Base-by-base conservation (phyloP, 2,113 vertebrate genomes). In the Crypturellus undulatus region DNA sequence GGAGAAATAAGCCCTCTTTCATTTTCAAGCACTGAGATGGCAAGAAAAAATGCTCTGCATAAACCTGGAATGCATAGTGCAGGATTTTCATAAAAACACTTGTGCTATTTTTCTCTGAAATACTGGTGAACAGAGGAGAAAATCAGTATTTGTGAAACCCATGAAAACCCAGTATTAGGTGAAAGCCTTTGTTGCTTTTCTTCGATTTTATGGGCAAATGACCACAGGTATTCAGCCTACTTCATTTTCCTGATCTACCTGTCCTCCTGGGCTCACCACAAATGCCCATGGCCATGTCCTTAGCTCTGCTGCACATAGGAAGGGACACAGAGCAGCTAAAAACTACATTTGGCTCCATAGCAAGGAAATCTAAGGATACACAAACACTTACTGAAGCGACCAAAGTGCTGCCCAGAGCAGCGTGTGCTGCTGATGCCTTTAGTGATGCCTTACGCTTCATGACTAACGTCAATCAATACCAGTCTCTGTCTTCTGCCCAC, bases 401-500 rank as follows among this genome's bases (percentile, higher is more conserved):
- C 36, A 72, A 67, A 69, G 69, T 13, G 60, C 69, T 89, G 62
- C 89, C 47, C 28, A 83, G 47, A 84, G n/a, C 72, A 34, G 3
- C 6, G 26, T 36, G 3, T 24, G 58, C 5, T 49, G 24, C 7
- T 30, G 24, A 34, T 7, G 4, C 43, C 54, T 47, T 36, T 58
- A 8, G 13, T 76, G 72, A 86, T 87, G 63, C 58, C 40, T 92
- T 72, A 65, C n/a, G 24, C 83, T 92, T 62, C 9, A 3, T 32
- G 26, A 42, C 40, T 76, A 25, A 62, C 84, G 65, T n/a, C 64
- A 89, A 18, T 84, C 94, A 87, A 90, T 92, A 71, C 10, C 56
- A 6, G 6, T 87, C 82, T 15, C 58, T 59, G 49, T 64, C 70
- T 90, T 70, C 26, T 93, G 77, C 56, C 38, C 36, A 24, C 24